Base-by-base conservation (phyloP, 1,140 invertebrate species). In the Anthonomus grandis region DNA sequence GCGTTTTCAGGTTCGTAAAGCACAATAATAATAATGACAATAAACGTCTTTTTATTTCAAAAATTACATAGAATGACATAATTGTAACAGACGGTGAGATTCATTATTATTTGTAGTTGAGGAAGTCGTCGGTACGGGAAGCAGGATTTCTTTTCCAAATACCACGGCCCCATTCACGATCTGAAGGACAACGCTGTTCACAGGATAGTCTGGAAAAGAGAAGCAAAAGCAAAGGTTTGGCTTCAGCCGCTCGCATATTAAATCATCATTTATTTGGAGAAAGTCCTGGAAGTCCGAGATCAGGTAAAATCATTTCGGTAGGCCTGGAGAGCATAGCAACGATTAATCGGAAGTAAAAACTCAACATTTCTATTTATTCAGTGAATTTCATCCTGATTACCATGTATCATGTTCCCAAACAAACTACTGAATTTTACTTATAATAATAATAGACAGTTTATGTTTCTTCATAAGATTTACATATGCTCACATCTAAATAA, bases 261-360 rank as follows among this genome's bases (percentile, higher is more conserved):
- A 87, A 87, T 74, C 85, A 87, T 64, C 86, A 87, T 75, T 77
- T 88, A 59, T 86, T 87, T 69, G 83, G 85, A 47, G 79, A 82
- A 59, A 79, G 78, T 64, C 72, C 78, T 47, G 77, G 76, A 64
- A 74, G 77, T 64, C 68, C 75, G 25, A 78, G 73, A 64, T 70
- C 76, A 71, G 78, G 78, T 80, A 62, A 58, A n/a, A n/a, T n/a
- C n/a, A n/a, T n/a, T n/a, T n/a, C n/a, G n/a, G n/a, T n/a, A n/a
- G n/a, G n/a, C n/a, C n/a, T n/a, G n/a, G n/a, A n/a, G n/a, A n/a
- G n/a, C n/a, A n/a, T n/a, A n/a, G n/a, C n/a, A n/a, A n/a, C n/a
- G n/a, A n/a, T n/a, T n/a, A n/a, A n/a, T n/a, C n/a, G n/a, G n/a
- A n/a, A n/a, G n/a, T n/a, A n/a, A n/a, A n/a, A n/a, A n/a, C n/a